A percentile compares a stretch with the other conserved stretches of the same genome.
phyloP scores from a whole-genome alignment of 2,888 invertebrate species.

The Drosophila buzzatii region DNA sequence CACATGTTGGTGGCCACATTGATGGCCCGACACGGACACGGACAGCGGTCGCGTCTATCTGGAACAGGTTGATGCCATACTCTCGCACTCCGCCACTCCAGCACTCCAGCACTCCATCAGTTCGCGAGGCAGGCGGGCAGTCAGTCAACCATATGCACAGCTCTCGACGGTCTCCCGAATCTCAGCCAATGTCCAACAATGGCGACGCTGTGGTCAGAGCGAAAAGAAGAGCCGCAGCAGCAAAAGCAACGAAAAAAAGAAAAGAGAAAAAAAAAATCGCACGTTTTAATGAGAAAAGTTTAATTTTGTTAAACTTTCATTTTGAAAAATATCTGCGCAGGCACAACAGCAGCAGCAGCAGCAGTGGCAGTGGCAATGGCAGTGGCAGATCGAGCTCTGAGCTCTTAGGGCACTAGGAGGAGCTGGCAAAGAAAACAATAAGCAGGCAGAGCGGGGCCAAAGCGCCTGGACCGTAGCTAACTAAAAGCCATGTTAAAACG shows the following conservation, averaged over 20 bases:
- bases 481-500: slow-evolving; percentile 73
- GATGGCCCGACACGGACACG: slow-evolving; percentile 34
- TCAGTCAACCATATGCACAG: slow-evolving; percentile 73
- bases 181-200: slow-evolving; percentile 62
- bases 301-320: slow-evolving; percentile 83
- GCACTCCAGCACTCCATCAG: neutral
- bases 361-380: slow-evolving; percentile 6
- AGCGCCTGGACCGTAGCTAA: slow-evolving; percentile 56
- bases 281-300: slow-evolving; percentile 85
- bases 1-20: slow-evolving; percentile 18
- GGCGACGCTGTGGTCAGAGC: slow-evolving; percentile 73
- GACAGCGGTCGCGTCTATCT: slow-evolving; percentile 41
- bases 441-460: slow-evolving; percentile 14
- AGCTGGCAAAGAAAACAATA: slow-evolving; percentile 44
- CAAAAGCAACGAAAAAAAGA: slow-evolving; percentile 43
- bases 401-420: slow-evolving; percentile 15
- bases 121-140: slow-evolving; percentile 43
- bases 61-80: slow-evolving; percentile 49
- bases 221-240: slow-evolving; percentile 29
- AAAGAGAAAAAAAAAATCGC: slow-evolving; percentile 65
- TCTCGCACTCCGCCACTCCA: slow-evolving; percentile 5
- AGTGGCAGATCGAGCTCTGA: slow-evolving; percentile 28
- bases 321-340: slow-evolving; percentile 77
- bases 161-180: slow-evolving; percentile 63
- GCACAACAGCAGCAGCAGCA: slow-evolving; percentile 43